Base-by-base conservation (phyloP, 2,888 invertebrate genomes). In the Perdita meconis region DNA sequence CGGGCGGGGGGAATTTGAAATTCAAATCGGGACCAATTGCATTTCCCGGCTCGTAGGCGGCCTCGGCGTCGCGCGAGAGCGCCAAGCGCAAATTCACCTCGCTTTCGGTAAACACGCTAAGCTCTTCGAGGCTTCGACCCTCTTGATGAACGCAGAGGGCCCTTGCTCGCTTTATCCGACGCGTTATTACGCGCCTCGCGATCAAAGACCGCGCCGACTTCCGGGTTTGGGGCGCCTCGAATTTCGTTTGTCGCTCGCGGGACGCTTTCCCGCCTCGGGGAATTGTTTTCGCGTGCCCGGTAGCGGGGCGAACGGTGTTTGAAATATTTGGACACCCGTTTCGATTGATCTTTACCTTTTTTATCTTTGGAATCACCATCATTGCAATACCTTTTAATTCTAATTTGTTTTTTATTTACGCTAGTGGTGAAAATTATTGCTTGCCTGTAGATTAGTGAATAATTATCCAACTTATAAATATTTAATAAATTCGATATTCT, bases 1-100 rank as follows among this genome's bases (percentile, higher is more conserved):
- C 30, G 6, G 30, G 8, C 30, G 12, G 53, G 22, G 44, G 16
- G 57, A 30, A 83, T 85, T 85, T 85, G 83, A 83, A 85, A 78
- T 85, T 76, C 83, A 83, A 78, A 84, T 84, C 36, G 38, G 55
- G 34, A 30, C 22, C 77, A 72, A 84, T 73, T 66, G 67, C 71
- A 57, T 77, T 69, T 61, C 44, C 51, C 66, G 65, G 55, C 16
- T 13, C 50, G 65, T 36, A 47, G 38, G 19, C 64, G 61, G 26
- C 67, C 66, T 77, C 64, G n/a, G 78, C 59, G 73, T 68, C 60
- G 55, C 13, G 19, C 66, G 53, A 64, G 61, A 57, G 59, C 42
- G 3, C n/a, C 67, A 34, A 51, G 81, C 59, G 76, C 59, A 69
- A 80, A 85, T 78, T 76, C 78, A 47, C 24, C 56, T 81, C 66